Evolutionary conservation across 2,113 vertebrate genomes (phyloP).

Genomic region (Saimiri boliviensis): DNA sequence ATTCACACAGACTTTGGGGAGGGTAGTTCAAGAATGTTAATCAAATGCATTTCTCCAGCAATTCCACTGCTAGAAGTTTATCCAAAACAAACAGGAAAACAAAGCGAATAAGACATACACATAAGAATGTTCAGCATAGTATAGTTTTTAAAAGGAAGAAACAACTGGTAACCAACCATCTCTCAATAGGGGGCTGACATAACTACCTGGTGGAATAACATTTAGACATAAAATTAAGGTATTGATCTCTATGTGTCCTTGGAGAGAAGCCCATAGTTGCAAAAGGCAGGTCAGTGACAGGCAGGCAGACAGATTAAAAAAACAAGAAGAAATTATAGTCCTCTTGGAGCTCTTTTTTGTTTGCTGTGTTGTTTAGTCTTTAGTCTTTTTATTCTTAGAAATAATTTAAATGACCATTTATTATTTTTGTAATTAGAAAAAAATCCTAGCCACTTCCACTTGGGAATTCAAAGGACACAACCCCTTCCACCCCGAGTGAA

Average conservation of each 20-base stretch:
- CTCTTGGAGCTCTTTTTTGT: neutral
- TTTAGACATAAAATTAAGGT: neutral
- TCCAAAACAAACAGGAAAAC: neutral
- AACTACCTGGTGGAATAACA: neutral
- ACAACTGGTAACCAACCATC: neutral
- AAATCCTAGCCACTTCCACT: neutral
- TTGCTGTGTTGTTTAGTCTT: neutral
- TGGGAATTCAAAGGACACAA: neutral
- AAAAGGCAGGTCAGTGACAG: neutral
- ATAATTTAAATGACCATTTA: neutral
- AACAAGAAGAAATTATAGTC: neutral
- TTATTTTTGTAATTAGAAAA: neutral
- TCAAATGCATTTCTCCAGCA: neutral
- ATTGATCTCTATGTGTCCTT: neutral
- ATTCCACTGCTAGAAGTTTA: neutral
- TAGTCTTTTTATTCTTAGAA: neutral
- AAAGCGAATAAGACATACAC: neutral
- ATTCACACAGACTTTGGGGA: neutral
- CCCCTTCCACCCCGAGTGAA: neutral
- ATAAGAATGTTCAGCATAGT: neutral
- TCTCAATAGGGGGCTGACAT: neutral
- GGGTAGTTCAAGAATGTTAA: neutral
- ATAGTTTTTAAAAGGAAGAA: neutral
- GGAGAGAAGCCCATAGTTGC: neutral
- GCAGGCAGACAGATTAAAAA: neutral